Evolutionary conservation across 1,140 invertebrate species (phyloP).

Genomic region (Drosophila bocki): DNA sequence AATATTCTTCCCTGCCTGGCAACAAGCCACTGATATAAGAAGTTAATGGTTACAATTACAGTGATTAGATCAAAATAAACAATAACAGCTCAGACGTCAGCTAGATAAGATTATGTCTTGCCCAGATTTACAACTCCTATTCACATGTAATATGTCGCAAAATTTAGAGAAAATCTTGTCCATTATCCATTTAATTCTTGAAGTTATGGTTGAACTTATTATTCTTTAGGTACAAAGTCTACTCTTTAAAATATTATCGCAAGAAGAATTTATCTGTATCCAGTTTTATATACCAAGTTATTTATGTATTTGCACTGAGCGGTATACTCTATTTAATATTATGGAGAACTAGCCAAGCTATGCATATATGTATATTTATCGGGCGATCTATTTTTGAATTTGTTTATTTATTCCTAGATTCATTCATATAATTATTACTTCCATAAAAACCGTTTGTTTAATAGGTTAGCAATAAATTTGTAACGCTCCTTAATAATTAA

Average conservation of each 20-base stretch:
- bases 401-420: neutral
- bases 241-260: conserved; percentile 16
- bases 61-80: conserved; percentile 37
- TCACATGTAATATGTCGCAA: neutral
- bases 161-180: neutral
- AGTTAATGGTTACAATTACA: conserved; percentile 43
- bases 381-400: neutral
- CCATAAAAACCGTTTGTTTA: neutral
- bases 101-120: conserved; percentile 23
- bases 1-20: conserved; percentile 11
- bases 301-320: conserved; percentile 14
- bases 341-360: neutral
- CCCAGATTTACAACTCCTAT: conserved; percentile 6
- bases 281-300: conserved; percentile 1
- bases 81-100: neutral
- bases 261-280: conserved; percentile 7
- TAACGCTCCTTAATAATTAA: neutral
- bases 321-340: neutral
- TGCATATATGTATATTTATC: neutral
- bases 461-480: accelerated
- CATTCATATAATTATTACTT: neutral
- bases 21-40: conserved; percentile 1
- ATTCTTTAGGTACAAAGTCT: conserved; percentile 9
- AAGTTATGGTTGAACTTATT: neutral
- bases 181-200: neutral